Percentiles rank a stretch among this genome's conserved stretches.
Evolutionary conservation across 2,113 vertebrate genomes (phyloP).

Genomic region (Xyrauchen texanus): DNA sequence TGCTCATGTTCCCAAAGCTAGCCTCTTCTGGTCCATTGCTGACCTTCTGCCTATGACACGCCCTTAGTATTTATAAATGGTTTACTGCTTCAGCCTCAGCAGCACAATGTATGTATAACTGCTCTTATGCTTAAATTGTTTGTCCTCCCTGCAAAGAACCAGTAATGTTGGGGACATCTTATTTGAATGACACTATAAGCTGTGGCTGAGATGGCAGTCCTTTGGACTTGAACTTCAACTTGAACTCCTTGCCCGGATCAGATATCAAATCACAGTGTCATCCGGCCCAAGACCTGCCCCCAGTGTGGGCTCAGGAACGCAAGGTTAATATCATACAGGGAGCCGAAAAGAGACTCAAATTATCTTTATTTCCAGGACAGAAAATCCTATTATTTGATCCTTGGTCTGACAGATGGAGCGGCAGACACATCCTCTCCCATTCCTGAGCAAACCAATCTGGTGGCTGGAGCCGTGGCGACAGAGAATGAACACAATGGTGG

Average conservation of each 20-base stretch:
- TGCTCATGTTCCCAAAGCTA: constrained; percentile 34
- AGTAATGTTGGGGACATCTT: constrained; percentile 56
- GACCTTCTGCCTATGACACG: constrained; percentile 37
- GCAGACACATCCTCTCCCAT: constrained; percentile 74
- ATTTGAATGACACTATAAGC: constrained; percentile 68
- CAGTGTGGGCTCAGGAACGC: constrained; percentile 70
- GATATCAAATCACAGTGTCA: constrained; percentile 81
- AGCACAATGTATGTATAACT: constrained; percentile 50
- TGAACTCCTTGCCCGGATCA: constrained; percentile 77
- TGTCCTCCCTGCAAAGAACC: constrained; percentile 38
- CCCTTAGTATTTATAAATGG: constrained; percentile 59
- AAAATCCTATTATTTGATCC: constrained; percentile 78
- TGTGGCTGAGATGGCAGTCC: constrained; percentile 59
- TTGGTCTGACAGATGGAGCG: constrained; percentile 80
- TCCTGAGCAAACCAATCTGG: constrained; percentile 75
- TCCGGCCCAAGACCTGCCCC: constrained; percentile 78
- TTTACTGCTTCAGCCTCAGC: constrained; percentile 55
- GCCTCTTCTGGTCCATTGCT: constrained; percentile 42
- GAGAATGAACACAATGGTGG: constrained; percentile 66
- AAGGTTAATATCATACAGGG: constrained; percentile 79
- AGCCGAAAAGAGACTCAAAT: constrained; percentile 80
- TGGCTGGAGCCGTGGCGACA: constrained; percentile 53
- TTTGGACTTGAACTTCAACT: constrained; percentile 83
- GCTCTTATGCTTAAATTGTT: not conserved
- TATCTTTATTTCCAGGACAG: constrained; percentile 82